phyloP scores from a whole-genome alignment of 2,888 invertebrate genomes.

The Polymixis flavicincta region DNA sequence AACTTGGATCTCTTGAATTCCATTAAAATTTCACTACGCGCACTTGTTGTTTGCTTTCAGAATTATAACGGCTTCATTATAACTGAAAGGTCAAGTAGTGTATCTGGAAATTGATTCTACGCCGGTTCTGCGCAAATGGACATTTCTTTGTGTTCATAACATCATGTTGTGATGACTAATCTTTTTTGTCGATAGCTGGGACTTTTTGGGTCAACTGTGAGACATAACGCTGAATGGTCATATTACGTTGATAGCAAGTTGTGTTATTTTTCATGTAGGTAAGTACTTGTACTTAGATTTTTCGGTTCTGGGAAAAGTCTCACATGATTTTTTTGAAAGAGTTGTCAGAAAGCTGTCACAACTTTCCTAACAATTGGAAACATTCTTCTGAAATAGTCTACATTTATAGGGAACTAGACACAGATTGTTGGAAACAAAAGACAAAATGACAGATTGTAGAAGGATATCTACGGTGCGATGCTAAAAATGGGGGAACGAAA shows the following conservation, averaged over 20 bases:
- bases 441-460: too few species aligned
- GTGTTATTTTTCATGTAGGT: not conserved
- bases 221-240: too few species aligned
- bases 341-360: too few species aligned
- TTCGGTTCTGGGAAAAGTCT: not conserved
- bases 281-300: not conserved
- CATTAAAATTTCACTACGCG: slow-evolving; percentile 43
- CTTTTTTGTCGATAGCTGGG: slow-evolving; percentile 21
- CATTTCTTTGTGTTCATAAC: slow-evolving; percentile 28
- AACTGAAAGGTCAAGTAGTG: slow-evolving; percentile 56
- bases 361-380: too few species aligned
- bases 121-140: slow-evolving; percentile 34
- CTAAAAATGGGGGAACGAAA: too few species aligned
- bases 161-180: slow-evolving; percentile 38
- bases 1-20: slow-evolving; percentile 37
- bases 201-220: slow-evolving; percentile 40
- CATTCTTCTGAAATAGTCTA: too few species aligned
- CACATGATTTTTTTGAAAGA: not conserved
- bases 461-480: too few species aligned
- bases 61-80: slow-evolving; percentile 52
- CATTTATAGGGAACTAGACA: too few species aligned
- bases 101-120: slow-evolving; percentile 46
- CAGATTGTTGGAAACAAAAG: too few species aligned
- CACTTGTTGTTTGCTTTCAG: slow-evolving; percentile 40
- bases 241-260: not conserved